Evolutionary conservation across 2,797 vertebrate species (phyloP).

Genomic region (Salmo trutta): DNA sequence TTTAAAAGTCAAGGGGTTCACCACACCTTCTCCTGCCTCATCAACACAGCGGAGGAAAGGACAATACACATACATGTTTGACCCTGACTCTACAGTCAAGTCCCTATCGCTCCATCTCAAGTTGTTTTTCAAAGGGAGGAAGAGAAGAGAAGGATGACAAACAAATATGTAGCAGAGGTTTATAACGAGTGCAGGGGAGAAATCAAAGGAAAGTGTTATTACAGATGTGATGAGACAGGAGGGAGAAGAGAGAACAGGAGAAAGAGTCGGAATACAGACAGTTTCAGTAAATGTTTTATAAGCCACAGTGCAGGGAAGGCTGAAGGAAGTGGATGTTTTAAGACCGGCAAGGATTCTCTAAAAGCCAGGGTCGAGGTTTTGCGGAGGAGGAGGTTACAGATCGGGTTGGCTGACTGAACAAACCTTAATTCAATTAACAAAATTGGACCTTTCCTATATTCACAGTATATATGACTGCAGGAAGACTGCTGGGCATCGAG

Average conservation of each 20-base stretch:
- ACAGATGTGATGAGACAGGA: background rate
- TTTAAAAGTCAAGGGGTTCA: slow-evolving; percentile 66
- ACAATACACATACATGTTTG: background rate
- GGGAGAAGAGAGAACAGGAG: background rate
- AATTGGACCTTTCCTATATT: background rate
- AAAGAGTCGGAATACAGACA: background rate
- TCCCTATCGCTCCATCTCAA: background rate
- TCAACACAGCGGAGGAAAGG: background rate
- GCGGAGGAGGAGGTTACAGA: background rate
- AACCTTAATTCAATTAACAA: background rate
- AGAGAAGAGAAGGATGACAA: background rate
- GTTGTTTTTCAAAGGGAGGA: background rate
- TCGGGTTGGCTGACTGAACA: background rate
- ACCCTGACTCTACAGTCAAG: background rate
- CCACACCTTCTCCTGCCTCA: slow-evolving; percentile 38
- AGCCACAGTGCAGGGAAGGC: slow-evolving; percentile 25
- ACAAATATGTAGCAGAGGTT: background rate
- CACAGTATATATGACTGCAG: background rate
- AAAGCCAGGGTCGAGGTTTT: slow-evolving; percentile 17
- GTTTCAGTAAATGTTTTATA: slow-evolving; percentile 51
- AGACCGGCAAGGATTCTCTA: slow-evolving; percentile 30
- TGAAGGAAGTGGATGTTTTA: slow-evolving; percentile 35
- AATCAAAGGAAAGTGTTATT: background rate
- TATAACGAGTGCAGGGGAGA: background rate
- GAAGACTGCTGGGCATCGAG: background rate